Conservation (phyloP, 2,797 vertebrate genomes). For the Salarias fasciatus region DNA sequence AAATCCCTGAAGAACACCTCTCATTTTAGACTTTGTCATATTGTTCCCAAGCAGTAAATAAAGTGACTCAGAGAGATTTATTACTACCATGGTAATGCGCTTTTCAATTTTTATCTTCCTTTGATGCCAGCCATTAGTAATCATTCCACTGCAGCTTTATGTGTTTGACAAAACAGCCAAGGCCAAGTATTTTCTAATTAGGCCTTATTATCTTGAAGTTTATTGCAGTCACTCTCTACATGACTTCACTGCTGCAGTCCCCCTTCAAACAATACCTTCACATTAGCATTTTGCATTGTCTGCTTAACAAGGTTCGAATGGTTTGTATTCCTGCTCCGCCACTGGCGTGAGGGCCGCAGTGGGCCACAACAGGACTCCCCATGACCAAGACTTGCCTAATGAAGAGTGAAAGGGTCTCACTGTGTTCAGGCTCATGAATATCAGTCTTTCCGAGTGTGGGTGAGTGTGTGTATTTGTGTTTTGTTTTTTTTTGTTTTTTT, state of each 20-base stretch:
- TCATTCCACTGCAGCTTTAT: constrained; percentile 40
- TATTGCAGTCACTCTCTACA: constrained; percentile 45
- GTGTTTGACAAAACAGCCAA: constrained; percentile 47
- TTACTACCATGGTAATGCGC: constrained; percentile 28
- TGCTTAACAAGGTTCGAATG: constrained; percentile 38
- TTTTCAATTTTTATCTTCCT: constrained; percentile 46
- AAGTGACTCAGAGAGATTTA: constrained; percentile 39
- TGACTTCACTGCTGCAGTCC: constrained; percentile 17
- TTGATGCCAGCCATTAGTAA: constrained; percentile 52
- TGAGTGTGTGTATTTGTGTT: constrained; percentile 10
- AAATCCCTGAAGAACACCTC: neutral
- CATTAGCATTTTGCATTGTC: constrained; percentile 59
- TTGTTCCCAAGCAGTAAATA: constrained; percentile 42
- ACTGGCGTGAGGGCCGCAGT: constrained; percentile 3
- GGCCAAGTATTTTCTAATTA: constrained; percentile 60
- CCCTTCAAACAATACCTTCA: constrained; percentile 41
- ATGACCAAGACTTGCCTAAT: constrained; percentile 30
- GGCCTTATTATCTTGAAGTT: constrained; percentile 50
- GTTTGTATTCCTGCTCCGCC: constrained; percentile 39
- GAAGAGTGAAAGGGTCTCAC: constrained; percentile 36
- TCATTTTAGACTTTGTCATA: constrained; percentile 2
- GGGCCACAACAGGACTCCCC: constrained; percentile 30
- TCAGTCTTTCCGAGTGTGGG: constrained; percentile 4
- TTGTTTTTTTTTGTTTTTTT: no score
- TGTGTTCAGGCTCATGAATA: constrained; percentile 36